Conservation (phyloP, 2,888 invertebrate species). For the Phasia obesa region DNA sequence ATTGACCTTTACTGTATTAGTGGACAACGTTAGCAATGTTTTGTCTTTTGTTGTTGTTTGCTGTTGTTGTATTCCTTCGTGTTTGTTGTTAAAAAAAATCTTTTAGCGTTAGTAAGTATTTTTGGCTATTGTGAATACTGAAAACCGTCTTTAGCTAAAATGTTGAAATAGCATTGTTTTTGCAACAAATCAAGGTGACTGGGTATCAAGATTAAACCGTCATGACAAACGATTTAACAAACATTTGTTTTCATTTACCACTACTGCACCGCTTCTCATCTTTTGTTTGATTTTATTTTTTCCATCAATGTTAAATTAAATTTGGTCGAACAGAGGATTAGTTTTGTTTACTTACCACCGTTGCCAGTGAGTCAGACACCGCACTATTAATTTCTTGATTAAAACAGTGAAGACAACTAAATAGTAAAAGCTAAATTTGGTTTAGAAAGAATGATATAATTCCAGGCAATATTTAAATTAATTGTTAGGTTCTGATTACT, state of each 20-base stretch:
- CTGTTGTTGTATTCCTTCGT: constrained; percentile 34
- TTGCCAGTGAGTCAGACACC: too few relatives aligned
- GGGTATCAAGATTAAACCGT: constrained; percentile 80
- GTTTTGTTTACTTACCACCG: too few relatives aligned
- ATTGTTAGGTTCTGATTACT: too few relatives aligned
- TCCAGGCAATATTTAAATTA: too few relatives aligned
- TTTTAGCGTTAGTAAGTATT: too few relatives aligned
- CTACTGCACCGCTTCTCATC: constrained; percentile 52
- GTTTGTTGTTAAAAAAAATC: constrained; percentile 40
- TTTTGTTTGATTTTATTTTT: constrained; percentile 32
- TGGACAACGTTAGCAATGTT: constrained; percentile 38
- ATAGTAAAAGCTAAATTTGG: too few relatives aligned
- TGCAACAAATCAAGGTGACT: constrained; percentile 81
- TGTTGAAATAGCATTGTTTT: constrained; percentile 80
- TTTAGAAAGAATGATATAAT: too few relatives aligned
- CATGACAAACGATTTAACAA: constrained; percentile 80
- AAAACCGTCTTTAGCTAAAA: constrained; percentile 70
- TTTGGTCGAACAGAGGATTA: too few relatives aligned
- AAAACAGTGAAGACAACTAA: too few relatives aligned
- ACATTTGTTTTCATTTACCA: constrained; percentile 66
- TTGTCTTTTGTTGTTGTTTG: constrained; percentile 32
- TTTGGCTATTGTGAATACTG: constrained; percentile 55
- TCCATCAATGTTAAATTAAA: too few relatives aligned
- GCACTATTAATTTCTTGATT: too few relatives aligned
- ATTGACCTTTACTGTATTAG: constrained; percentile 60